These are phyloP conservation scores for Zygogramma bicolorata DNA, from an alignment of 2,888 invertebrate genomes.

Conservation along the genomic window DNA sequence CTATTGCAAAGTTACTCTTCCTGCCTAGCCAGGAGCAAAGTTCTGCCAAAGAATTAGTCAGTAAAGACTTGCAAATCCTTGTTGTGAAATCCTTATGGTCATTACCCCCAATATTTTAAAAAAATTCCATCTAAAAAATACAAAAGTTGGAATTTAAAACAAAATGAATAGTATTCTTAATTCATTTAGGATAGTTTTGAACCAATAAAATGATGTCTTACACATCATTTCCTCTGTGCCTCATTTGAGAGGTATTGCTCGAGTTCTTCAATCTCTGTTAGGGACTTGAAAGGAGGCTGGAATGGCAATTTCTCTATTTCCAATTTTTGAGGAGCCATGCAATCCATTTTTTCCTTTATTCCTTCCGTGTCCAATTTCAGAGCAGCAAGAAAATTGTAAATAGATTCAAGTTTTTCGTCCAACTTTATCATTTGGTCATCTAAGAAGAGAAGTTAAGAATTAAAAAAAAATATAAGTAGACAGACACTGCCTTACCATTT, in stretches of 20 bases:
- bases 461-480: too few species aligned
- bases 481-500: too few species aligned
- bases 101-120: conserved; percentile 4
- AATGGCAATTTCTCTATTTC: neutral
- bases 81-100: neutral
- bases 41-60: neutral
- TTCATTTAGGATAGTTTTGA: neutral
- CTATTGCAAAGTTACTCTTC: conserved; percentile 2
- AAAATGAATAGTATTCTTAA: neutral
- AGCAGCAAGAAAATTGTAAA: neutral
- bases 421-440: conserved; percentile 1
- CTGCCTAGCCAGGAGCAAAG: conserved; percentile 13
- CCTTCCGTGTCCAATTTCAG: neutral
- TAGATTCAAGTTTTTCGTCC: conserved; percentile 3
- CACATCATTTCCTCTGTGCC: conserved; percentile 4
- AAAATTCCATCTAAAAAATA: neutral
- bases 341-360: neutral
- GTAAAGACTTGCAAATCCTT: conserved; percentile 8
- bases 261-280: conserved; percentile 4
- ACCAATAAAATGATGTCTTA: neutral
- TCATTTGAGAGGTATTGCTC: conserved; percentile 5
- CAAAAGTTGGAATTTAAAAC: neutral
- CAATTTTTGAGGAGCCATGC: neutral
- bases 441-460: too few species aligned
- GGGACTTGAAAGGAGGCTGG: neutral